Conservation (phyloP, 1,140 invertebrate species). For the Drosophila trapezifrons region DNA sequence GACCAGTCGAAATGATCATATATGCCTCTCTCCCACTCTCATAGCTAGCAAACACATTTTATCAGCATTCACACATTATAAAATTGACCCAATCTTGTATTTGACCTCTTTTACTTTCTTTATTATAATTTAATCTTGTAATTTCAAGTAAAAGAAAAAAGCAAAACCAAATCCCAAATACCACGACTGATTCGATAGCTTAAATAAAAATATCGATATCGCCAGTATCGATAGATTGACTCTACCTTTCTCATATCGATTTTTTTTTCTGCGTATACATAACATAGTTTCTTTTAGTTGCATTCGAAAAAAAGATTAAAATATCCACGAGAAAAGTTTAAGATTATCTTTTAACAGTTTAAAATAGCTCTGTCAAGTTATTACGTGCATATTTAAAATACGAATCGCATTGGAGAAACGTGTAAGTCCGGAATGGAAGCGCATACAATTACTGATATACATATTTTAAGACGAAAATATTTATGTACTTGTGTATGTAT, state of each 20-base stretch:
- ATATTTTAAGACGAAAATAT: slow-evolving; percentile 15
- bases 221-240: neutral
- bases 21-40: too few species aligned
- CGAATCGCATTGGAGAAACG: neutral
- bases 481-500: slow-evolving; percentile 11
- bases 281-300: slow-evolving; percentile 33
- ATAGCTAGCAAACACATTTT: too few species aligned
- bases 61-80: too few species aligned
- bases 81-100: too few species aligned
- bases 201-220: neutral
- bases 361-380: neutral
- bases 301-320: slow-evolving; percentile 17
- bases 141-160: too few species aligned
- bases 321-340: neutral
- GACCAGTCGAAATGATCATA: too few species aligned
- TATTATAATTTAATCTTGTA: too few species aligned
- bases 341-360: neutral
- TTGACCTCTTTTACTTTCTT: too few species aligned
- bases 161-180: too few species aligned
- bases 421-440: slow-evolving; percentile 10
- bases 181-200: neutral
- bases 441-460: slow-evolving; percentile 6
- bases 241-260: slow-evolving; percentile 10
- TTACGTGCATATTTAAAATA: neutral
- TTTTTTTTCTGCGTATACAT: slow-evolving; percentile 39